Evolutionary conservation across 2,888 invertebrate genomes (phyloP), one percentile per base, ranked within the genome.

Genomic region (Cosmorhoe ocellata): DNA sequence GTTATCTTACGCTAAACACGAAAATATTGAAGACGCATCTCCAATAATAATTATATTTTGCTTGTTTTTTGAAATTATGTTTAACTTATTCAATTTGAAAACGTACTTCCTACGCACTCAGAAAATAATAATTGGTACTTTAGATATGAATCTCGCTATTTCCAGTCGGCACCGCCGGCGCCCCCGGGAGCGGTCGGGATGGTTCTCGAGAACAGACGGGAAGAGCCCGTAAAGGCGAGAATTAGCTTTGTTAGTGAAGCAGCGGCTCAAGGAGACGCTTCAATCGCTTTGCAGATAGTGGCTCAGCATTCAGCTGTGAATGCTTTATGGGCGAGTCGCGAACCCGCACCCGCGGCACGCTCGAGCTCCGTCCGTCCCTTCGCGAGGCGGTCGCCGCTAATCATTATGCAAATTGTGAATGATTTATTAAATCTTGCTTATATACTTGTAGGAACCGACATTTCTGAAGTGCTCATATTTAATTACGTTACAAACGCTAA

Each of bases 101-200:
- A 30, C 36, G 24, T n/a, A 45, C 6, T 4, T 37, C 13, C 26
- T 14, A 10, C 28, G 12, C 30, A 36, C 40, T 11, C 47, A 47
- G 38, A 39, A 48, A 34, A 47, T 37, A 49, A 49, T 42, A 49
- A 49, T 48, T 37, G 37, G 37, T 42, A 42, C 48, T 49, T 42
- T 40, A 39, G 40, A 39, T 46, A 4, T 2, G 31, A 14, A 37
- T 37, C 48, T 30, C 31, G 40, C 30, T 39, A 40, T 34, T 34
- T 40, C 13, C 24, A 36, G 22, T 9, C 40, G 34, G 30, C 30
- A 18, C 18, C 18, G 11, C 13, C 13, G 34, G 4, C 1, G 10
- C 2, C 12, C 30, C 6, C 6, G 11, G 32, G 40, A 9, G 24
- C 47, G 26, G 18, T 12, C 28, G 27, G 39, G 34, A 34, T 2